Evolutionary conservation across 1,140 invertebrate genomes (phyloP).

Genomic region (Thereuonema tuberculata): DNA sequence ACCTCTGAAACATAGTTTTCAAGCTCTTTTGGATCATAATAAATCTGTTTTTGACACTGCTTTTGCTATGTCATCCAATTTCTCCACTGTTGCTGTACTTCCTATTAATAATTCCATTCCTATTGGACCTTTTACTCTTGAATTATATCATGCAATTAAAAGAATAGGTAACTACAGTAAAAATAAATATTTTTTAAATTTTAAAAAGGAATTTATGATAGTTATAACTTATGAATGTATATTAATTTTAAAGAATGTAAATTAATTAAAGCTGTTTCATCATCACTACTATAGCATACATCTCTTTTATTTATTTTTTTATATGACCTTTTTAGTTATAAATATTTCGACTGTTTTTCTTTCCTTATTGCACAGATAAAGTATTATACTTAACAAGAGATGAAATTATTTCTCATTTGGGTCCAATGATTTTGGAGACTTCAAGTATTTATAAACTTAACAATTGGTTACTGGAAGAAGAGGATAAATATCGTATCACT

Average conservation of each 20-base stretch:
- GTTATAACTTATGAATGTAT: too few species aligned
- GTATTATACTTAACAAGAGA: slow-evolving; percentile 84
- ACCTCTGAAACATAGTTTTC: not conserved
- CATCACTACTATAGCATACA: too few species aligned
- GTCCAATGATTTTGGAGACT: slow-evolving; percentile 69
- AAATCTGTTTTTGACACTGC: not conserved
- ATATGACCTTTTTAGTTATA: too few species aligned
- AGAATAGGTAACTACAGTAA: slow-evolving; percentile 52
- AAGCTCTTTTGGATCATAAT: not conserved
- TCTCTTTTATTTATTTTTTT: too few species aligned
- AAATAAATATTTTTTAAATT: not conserved
- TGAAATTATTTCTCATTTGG: slow-evolving; percentile 67
- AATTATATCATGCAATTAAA: slow-evolving; percentile 88
- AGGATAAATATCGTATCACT: slow-evolving; percentile 88
- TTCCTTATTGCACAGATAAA: slow-evolving; percentile 26
- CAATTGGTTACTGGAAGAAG: slow-evolving; percentile 94
- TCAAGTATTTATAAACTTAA: slow-evolving; percentile 82
- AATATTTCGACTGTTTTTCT: too few species aligned
- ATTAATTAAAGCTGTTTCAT: too few species aligned
- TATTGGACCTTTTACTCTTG: slow-evolving; percentile 84
- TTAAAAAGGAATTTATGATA: too few species aligned
- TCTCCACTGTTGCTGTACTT: slow-evolving; percentile 92
- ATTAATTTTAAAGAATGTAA: too few species aligned
- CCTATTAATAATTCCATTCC: slow-evolving; percentile 90
- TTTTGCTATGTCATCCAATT: slow-evolving; percentile 39